Percentiles rank a stretch among this genome's conserved stretches.
phyloP scores from a whole-genome alignment of 2,888 invertebrate genomes.

The Aleiodes leptofemur region DNA sequence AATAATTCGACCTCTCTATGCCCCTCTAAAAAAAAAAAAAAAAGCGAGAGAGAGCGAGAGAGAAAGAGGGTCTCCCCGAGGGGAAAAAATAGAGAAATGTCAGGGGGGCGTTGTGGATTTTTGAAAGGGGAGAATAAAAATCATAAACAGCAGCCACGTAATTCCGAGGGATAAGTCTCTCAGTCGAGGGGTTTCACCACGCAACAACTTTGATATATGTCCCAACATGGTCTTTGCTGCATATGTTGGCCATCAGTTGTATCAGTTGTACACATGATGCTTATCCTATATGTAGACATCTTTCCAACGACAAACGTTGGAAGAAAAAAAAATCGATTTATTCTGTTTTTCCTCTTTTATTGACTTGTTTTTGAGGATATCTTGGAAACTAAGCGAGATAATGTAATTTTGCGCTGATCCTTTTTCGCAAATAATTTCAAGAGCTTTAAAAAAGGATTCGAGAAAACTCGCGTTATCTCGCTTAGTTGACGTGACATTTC shows the following conservation, averaged over 20 bases:
- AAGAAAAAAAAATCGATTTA: neutral
- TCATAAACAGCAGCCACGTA: constrained; percentile 68
- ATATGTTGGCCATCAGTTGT: constrained; percentile 47
- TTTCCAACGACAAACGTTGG: neutral
- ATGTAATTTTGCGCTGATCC: too few species aligned
- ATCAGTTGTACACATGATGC: constrained; percentile 37
- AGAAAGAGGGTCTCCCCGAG: constrained; percentile 9
- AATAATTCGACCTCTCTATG: too few species aligned
- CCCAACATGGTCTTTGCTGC: constrained; percentile 36
- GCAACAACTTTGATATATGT: constrained; percentile 62
- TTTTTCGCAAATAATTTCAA: too few species aligned
- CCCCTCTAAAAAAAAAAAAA: neutral
- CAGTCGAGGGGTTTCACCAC: constrained; percentile 60
- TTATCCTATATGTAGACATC: neutral
- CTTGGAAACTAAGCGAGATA: neutral
- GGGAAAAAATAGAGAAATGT: constrained; percentile 15
- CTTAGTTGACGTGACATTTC: too few species aligned
- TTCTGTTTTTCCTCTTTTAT: neutral
- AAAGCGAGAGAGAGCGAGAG: neutral
- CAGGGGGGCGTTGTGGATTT: constrained; percentile 23
- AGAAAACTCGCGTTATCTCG: neutral
- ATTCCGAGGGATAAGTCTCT: constrained; percentile 63
- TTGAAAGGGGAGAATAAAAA: constrained; percentile 56
- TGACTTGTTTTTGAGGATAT: neutral
- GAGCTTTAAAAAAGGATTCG: too few species aligned